Percentiles rank a stretch among this genome's conserved stretches.
phyloP scores from a whole-genome alignment of 2,888 invertebrate genomes.

The Hermaeophaga mercurialis region DNA sequence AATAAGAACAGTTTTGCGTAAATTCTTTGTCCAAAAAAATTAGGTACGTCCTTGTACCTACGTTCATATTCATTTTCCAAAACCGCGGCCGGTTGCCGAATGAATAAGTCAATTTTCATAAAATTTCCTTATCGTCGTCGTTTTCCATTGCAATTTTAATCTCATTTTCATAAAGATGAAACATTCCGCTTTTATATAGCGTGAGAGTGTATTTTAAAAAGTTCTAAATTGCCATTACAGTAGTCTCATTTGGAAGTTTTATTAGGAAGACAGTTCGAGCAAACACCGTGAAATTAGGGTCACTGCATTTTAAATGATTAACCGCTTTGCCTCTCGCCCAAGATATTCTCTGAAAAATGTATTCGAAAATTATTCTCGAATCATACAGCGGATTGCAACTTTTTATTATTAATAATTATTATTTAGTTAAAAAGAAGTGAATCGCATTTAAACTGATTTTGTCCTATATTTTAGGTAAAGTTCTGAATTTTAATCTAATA shows the following conservation, averaged over 20 bases:
- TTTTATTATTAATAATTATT: no score
- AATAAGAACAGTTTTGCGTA: no score
- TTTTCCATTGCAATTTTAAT: constrained; percentile 32
- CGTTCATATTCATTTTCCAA: neutral
- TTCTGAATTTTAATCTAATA: no score
- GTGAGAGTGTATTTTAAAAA: constrained; percentile 33
- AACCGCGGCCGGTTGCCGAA: constrained; percentile 13
- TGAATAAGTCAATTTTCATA: constrained; percentile 28
- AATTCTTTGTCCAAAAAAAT: no score
- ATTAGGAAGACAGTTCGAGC: constrained; percentile 34
- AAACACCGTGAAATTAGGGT: constrained; percentile 41
- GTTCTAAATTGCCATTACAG: constrained; percentile 35
- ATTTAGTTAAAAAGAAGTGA: no score
- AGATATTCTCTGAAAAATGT: neutral
- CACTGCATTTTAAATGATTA: constrained; percentile 40
- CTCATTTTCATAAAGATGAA: constrained; percentile 43
- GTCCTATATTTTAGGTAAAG: no score
- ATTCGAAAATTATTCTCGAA: neutral
- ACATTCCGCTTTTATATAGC: constrained; percentile 35
- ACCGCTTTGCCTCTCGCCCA: neutral
- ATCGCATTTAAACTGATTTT: no score
- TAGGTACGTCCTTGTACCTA: neutral
- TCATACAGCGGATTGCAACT: no score
- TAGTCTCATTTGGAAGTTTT: constrained; percentile 38
- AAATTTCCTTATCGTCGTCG: constrained; percentile 27